Evolutionary conservation across 2,888 invertebrate species (phyloP).

Genomic region (Agriopis leucophaearia): DNA sequence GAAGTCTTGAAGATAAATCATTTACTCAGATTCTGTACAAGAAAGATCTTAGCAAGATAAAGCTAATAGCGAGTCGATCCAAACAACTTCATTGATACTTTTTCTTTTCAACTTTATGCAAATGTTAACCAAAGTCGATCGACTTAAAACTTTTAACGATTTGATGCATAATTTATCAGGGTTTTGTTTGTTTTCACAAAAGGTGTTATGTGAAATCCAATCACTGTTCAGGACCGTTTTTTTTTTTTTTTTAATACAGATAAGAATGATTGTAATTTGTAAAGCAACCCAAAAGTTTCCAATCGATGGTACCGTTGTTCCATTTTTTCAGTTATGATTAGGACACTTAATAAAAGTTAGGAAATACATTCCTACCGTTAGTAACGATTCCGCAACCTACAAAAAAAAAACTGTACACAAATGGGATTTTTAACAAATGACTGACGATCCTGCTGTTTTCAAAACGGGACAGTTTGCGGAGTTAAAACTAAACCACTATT

Average conservation of each 20-base stretch:
- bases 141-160: conserved; percentile 29
- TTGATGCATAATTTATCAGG: conserved; percentile 27
- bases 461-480: not conserved
- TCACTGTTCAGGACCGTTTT: not conserved
- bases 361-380: too few species aligned
- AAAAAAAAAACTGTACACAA: not conserved
- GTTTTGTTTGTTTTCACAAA: conserved; percentile 12
- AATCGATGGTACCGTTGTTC: not conserved
- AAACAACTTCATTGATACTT: conserved; percentile 34
- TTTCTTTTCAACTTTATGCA: conserved; percentile 27
- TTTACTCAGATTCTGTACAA: not conserved
- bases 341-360: conserved; percentile 18
- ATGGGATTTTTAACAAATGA: conserved; percentile 11
- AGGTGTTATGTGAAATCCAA: conserved; percentile 7
- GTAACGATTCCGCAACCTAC: not conserved
- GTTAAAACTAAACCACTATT: not conserved
- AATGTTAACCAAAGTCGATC: conserved; percentile 27
- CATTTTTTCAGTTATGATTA: conserved; percentile 1
- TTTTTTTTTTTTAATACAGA: conserved; percentile 5
- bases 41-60: not conserved
- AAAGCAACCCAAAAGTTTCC: conserved; percentile 12
- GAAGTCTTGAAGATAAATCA: conserved; percentile 25
- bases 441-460: conserved; percentile 5
- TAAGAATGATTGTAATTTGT: conserved; percentile 15
- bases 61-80: conserved; percentile 14